Conservation (phyloP, 2,113 vertebrate genomes). For the Channa maculata region DNA sequence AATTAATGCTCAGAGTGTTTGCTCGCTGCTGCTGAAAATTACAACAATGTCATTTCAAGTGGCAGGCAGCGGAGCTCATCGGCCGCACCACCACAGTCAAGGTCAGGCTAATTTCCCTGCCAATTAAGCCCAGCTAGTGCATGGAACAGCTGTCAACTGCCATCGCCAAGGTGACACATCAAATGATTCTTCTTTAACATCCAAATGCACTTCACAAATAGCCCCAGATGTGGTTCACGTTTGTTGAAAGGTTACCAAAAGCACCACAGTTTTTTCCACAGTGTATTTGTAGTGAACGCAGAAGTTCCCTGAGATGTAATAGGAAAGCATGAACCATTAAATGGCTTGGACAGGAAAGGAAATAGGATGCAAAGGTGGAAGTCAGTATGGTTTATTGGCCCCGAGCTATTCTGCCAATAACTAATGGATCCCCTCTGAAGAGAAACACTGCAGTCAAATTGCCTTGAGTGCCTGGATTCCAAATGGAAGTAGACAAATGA, state of each 20-base stretch:
- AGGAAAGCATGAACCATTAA: constrained; percentile 32
- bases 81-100: constrained; percentile 67
- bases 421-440: constrained; percentile 62
- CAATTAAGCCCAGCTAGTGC: constrained; percentile 79
- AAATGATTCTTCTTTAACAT: constrained; percentile 59
- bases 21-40: constrained; percentile 72
- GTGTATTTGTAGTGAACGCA: neutral
- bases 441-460: constrained; percentile 68
- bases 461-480: constrained; percentile 66
- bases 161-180: constrained; percentile 82
- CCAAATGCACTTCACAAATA: constrained; percentile 37
- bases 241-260: constrained; percentile 31
- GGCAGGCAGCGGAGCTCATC: constrained; percentile 63
- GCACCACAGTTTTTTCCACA: neutral
- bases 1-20: constrained; percentile 81
- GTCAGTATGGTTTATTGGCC: constrained; percentile 66
- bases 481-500: constrained; percentile 73
- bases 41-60: constrained; percentile 79
- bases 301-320: constrained; percentile 32
- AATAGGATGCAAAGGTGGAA: constrained; percentile 63
- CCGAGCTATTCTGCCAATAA: constrained; percentile 57
- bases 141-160: constrained; percentile 80
- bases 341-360: constrained; percentile 38
- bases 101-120: constrained; percentile 79
- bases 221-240: constrained; percentile 47